Evolutionary conservation across 2,113 vertebrate species (phyloP), one percentile per base, ranked within the genome.

Genomic region (Peucedramus taeniatus): DNA sequence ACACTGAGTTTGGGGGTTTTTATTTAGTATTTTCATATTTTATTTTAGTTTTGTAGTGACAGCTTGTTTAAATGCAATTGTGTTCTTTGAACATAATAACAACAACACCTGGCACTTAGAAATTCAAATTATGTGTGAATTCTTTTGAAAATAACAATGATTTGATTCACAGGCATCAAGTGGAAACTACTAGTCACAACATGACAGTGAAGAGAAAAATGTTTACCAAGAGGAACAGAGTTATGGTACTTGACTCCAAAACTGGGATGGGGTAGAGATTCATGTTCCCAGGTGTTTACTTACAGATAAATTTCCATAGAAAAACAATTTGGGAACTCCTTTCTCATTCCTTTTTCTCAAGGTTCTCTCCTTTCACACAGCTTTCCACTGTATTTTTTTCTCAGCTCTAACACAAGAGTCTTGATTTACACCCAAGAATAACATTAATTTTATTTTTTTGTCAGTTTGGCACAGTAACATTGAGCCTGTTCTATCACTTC

Each of bases 151-250:
- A 90, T 68, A 96, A 86, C 42, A 69, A 60, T 75, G 18, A 61
- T 69, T 93, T 80, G n/a, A 53, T 77, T 81, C 49, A 75, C 15
- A 51, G 54, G 78, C 69, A 51, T 39, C 30, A 70, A 78, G 64
- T 74, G 80, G 82, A 95, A 95, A 81, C 30, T 69, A n/a, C 64
- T 23, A 86, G 53, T 88, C 91, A 91, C 51, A 95, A 93, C 31
- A 87, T 20, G 51, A 75, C 39, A 83, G 83, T 0, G 2, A 72
- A 68, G 37, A 77, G 64, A 70, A 87, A 85, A 85, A 84, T 20
- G 40, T 87, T 94, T 72, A 89, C 89, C 24, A n/a, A 76, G 50
- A 68, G 22, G n/a, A 93, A 74, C 7, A 39, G 37, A 91, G 42
- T 33, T 74, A 30, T 5, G 18, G 39, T 39, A 60, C 8, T 3